Conservation (phyloP, 2,888 invertebrate genomes). For the Homarus gammarus region DNA sequence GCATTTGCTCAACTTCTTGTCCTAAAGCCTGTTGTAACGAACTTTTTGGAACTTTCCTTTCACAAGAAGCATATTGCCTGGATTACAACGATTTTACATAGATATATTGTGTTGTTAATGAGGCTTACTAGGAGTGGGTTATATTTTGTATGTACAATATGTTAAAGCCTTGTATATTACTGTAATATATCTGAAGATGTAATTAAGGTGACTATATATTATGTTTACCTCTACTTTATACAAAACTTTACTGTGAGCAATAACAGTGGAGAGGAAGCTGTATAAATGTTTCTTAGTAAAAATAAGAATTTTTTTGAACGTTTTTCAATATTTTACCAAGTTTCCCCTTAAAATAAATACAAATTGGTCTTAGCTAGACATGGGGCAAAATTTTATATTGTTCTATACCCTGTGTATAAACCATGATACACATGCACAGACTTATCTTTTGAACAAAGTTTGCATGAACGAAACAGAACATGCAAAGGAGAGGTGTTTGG, state of each 20-base stretch:
- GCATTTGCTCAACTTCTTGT: constrained; percentile 11
- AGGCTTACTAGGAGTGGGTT: constrained; percentile 46
- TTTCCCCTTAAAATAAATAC: too few relatives aligned
- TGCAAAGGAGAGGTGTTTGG: too few relatives aligned
- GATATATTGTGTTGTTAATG: constrained; percentile 23
- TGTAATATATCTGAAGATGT: constrained; percentile 65
- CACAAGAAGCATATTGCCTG: constrained; percentile 28
- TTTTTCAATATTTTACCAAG: background rate
- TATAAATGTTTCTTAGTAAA: constrained; percentile 68
- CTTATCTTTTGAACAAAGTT: too few relatives aligned
- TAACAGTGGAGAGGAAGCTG: constrained; percentile 71
- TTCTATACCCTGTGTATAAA: too few relatives aligned
- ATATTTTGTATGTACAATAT: constrained; percentile 64
- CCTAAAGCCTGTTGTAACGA: constrained; percentile 22
- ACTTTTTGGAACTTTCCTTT: constrained; percentile 17
- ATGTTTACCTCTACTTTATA: constrained; percentile 66
- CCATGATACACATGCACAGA: too few relatives aligned
- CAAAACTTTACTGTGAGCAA: constrained; percentile 70
- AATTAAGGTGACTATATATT: constrained; percentile 66
- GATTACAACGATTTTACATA: constrained; percentile 48
- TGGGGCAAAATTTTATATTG: too few relatives aligned
- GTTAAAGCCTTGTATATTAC: constrained; percentile 60
- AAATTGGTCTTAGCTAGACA: too few relatives aligned
- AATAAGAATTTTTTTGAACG: constrained; percentile 29
- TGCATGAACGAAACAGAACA: too few relatives aligned